Evolutionary conservation across 2,113 vertebrate species (phyloP).

Genomic region (Isichthys henryi): DNA sequence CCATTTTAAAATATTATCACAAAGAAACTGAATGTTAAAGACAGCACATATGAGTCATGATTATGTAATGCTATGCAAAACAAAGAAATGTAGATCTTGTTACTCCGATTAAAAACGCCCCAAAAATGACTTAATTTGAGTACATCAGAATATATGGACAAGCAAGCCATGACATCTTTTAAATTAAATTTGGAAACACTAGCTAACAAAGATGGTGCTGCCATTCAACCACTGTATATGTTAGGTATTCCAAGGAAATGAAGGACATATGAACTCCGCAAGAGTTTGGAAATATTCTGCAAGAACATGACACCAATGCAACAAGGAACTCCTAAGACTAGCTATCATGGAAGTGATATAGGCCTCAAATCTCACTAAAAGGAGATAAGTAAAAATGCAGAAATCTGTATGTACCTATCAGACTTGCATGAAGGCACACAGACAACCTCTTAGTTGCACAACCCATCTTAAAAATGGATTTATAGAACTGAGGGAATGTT

Average conservation of each 20-base stretch:
- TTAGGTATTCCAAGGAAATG: not conserved
- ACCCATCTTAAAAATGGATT: not conserved
- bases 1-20: not conserved
- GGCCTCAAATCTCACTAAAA: not conserved
- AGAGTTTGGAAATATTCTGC: not conserved
- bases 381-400: not conserved
- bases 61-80: not conserved
- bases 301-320: not conserved
- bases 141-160: not conserved
- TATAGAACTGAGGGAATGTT: not conserved
- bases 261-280: not conserved
- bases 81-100: not conserved
- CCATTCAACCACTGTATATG: not conserved
- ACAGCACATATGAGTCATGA: not conserved
- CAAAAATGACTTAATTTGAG: not conserved
- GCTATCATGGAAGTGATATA: not conserved
- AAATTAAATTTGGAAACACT: not conserved
- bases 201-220: not conserved
- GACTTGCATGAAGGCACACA: not conserved
- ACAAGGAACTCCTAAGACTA: not conserved
- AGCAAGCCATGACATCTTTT: not conserved
- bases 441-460: not conserved
- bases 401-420: not conserved
- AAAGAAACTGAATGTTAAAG: slow-evolving; percentile 1
- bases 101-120: not conserved